phyloP scores from a whole-genome alignment of 2,888 invertebrate genomes.

The Pantelozetes paolii region DNA sequence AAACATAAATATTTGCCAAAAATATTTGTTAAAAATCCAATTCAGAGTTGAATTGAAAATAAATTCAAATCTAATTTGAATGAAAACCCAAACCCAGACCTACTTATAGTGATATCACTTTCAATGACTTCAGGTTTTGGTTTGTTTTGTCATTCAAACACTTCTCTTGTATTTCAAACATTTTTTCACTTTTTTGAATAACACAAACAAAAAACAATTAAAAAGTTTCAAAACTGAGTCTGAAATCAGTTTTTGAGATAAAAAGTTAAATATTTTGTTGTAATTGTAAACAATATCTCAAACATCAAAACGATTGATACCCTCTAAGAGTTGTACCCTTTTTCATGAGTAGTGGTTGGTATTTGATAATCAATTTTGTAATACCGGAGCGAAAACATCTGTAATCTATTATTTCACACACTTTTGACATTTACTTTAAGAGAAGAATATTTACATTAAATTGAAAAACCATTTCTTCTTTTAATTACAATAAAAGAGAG shows the following conservation, averaged over 20 bases:
- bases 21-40: conserved; percentile 25
- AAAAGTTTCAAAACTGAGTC: too few relatives aligned
- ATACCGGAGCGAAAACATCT: conserved; percentile 20
- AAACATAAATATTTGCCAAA: conserved; percentile 17
- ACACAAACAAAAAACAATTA: too few relatives aligned
- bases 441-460: conserved; percentile 12
- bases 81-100: too few relatives aligned
- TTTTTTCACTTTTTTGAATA: too few relatives aligned
- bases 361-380: background rate
- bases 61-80: background rate
- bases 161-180: too few relatives aligned
- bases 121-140: background rate
- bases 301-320: too few relatives aligned
- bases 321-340: background rate
- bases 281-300: too few relatives aligned
- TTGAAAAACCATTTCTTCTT: background rate
- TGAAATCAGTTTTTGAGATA: too few relatives aligned
- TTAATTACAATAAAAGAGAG: background rate
- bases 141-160: too few relatives aligned
- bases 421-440: conserved; percentile 16
- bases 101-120: background rate
- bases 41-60: background rate
- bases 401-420: conserved; percentile 29
- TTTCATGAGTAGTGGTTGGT: background rate
- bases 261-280: too few relatives aligned